Percentiles rank a stretch among this genome's conserved stretches.
Conservation (phyloP, 1,140 invertebrate species). For the Neodiprion lecontei region DNA sequence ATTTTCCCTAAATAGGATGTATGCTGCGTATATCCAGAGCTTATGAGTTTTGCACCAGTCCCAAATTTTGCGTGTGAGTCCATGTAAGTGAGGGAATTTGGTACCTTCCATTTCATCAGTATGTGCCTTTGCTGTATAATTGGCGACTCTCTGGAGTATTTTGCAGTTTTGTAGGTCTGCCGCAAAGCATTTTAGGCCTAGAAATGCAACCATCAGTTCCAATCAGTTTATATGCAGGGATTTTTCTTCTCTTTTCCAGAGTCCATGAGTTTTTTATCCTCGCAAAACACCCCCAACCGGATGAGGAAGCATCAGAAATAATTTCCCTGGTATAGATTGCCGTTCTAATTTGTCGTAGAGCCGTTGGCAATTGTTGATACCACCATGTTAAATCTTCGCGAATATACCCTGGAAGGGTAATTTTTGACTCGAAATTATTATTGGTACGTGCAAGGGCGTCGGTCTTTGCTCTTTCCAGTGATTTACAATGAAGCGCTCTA, state of each 20-base stretch:
- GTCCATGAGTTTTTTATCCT: conserved; percentile 4
- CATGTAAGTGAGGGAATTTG: conserved; percentile 41
- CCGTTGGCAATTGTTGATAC: neutral
- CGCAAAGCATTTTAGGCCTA: conserved; percentile 17
- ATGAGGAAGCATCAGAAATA: conserved; percentile 23
- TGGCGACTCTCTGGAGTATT: conserved; percentile 38
- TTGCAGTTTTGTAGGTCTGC: conserved; percentile 2
- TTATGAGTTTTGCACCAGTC: conserved; percentile 43
- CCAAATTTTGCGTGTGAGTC: conserved; percentile 40
- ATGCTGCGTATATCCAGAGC: conserved; percentile 43
- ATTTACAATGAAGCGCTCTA: conserved; percentile 29
- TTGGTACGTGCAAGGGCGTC: neutral
- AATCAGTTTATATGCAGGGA: conserved; percentile 11
- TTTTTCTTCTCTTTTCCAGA: conserved; percentile 5
- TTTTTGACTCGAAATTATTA: neutral
- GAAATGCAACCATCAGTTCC: conserved; percentile 9
- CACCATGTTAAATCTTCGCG: neutral
- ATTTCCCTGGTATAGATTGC: conserved; percentile 10
- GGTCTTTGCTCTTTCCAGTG: conserved; percentile 19
- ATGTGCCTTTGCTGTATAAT: conserved; percentile 50
- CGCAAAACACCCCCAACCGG: neutral
- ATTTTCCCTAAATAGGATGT: conserved; percentile 39
- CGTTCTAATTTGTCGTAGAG: neutral
- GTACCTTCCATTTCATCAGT: conserved; percentile 47
- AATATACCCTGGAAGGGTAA: neutral